Evolutionary conservation across 2,888 invertebrate species (phyloP).

Genomic region (Apomyelois bistriatella): DNA sequence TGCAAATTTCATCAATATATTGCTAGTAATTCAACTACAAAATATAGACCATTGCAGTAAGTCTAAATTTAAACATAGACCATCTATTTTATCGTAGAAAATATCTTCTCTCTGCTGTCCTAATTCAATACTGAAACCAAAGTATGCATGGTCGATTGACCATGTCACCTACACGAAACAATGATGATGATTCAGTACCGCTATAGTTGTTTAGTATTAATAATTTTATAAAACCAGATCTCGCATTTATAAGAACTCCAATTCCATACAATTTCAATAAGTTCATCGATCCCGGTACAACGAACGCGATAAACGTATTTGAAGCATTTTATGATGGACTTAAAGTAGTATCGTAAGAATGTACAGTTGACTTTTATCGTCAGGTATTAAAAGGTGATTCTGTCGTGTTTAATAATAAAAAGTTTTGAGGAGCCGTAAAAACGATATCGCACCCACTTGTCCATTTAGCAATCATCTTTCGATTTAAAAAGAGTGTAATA

Average conservation of each 20-base stretch:
- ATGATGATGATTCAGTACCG: no score
- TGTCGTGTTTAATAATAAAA: slow-evolving; percentile 13
- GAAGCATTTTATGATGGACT: slow-evolving; percentile 1
- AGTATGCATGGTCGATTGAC: no score
- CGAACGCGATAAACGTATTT: not conserved
- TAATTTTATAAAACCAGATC: not conserved
- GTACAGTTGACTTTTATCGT: slow-evolving; percentile 5
- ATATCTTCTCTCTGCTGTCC: no score
- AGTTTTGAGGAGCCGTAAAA: slow-evolving; percentile 11
- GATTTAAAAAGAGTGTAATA: not conserved
- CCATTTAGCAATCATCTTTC: not conserved
- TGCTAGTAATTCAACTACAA: no score
- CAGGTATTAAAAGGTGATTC: slow-evolving; percentile 9
- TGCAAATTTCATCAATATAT: no score
- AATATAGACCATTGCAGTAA: no score
- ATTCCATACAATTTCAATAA: not conserved
- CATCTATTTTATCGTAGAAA: no score
- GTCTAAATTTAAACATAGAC: no score
- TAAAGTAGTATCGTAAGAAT: slow-evolving; percentile 5
- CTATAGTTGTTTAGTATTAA: no score
- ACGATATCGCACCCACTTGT: not conserved
- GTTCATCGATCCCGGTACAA: not conserved
- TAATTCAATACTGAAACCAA: no score
- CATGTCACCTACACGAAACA: no score
- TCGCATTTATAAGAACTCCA: not conserved